Percentiles rank a stretch among this genome's conserved stretches.
phyloP scores from a whole-genome alignment of 2,797 vertebrate genomes.

The Enteromius thamalakanensis region DNA sequence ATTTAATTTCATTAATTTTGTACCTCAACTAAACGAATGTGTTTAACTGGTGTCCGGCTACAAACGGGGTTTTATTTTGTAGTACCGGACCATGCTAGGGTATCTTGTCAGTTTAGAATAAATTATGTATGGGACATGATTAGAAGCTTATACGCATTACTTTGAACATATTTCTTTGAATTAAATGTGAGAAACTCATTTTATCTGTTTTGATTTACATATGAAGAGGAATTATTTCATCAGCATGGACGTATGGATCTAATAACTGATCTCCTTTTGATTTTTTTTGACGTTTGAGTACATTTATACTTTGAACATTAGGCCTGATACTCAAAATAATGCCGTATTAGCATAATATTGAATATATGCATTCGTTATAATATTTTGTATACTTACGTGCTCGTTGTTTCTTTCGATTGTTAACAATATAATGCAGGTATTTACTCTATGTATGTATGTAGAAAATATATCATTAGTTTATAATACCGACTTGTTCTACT shows the following conservation, averaged over 20 bases:
- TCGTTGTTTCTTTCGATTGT: not conserved
- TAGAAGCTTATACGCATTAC: conserved; percentile 74
- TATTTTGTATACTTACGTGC: not conserved
- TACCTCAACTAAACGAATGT: conserved; percentile 77
- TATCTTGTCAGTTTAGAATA: conserved; percentile 78
- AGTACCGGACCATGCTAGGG: conserved; percentile 70
- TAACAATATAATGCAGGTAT: not conserved
- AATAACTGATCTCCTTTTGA: conserved; percentile 17
- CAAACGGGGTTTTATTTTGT: conserved; percentile 68
- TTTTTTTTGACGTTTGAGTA: not conserved
- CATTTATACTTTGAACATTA: conserved; percentile 7
- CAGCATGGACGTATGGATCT: conserved; percentile 20
- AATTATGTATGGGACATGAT: conserved; percentile 82
- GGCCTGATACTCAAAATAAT: not conserved
- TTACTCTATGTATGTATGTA: not conserved
- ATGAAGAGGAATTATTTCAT: conserved; percentile 56
- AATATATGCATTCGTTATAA: not conserved
- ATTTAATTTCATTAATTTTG: conserved; percentile 80
- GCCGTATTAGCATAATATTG: not conserved
- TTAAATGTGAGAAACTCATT: conserved; percentile 73
- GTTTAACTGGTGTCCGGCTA: conserved; percentile 77
- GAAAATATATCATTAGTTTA: not conserved
- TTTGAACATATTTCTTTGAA: conserved; percentile 78
- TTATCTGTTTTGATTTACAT: conserved; percentile 68
- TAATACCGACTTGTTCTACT: not conserved